phyloP scores from a whole-genome alignment of 2,797 vertebrate genomes.

The Diceros bicornis region DNA sequence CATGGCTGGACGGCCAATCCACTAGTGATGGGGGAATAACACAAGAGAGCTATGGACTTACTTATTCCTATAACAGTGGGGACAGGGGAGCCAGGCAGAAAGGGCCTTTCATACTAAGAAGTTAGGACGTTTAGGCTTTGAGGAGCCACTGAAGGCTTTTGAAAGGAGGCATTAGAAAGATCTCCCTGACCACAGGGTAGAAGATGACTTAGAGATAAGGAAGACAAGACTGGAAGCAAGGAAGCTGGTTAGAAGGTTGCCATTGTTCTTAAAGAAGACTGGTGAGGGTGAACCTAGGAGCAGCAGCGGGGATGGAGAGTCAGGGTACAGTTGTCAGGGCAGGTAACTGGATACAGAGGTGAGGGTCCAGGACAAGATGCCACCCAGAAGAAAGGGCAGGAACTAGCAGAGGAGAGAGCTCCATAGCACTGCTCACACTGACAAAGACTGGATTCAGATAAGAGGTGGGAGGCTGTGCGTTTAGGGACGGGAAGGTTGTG shows the following conservation, averaged over 20 bases:
- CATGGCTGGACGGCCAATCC: accelerated
- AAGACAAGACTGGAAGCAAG: neutral
- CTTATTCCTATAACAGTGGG: too few relatives aligned
- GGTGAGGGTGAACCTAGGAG: neutral
- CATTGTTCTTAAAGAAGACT: neutral
- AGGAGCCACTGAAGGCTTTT: neutral
- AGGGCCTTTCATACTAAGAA: neutral
- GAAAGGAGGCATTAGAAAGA: neutral
- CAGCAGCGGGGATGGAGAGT: neutral
- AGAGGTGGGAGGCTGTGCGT: neutral
- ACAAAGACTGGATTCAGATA: neutral
- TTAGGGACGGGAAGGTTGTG: neutral
- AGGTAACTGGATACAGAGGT: neutral
- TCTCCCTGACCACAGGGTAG: neutral
- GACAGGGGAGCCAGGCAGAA: neutral
- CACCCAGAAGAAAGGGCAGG: neutral
- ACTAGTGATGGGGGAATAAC: neutral
- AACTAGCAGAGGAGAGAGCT: neutral
- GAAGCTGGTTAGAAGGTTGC: neutral
- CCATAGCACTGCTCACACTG: accelerated
- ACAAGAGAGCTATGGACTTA: neutral
- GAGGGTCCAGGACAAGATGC: neutral
- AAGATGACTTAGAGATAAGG: neutral
- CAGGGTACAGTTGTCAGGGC: neutral
- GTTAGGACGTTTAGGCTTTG: neutral